Base-by-base conservation (phyloP, 1,140 invertebrate genomes). In the Triops longicaudatus region DNA sequence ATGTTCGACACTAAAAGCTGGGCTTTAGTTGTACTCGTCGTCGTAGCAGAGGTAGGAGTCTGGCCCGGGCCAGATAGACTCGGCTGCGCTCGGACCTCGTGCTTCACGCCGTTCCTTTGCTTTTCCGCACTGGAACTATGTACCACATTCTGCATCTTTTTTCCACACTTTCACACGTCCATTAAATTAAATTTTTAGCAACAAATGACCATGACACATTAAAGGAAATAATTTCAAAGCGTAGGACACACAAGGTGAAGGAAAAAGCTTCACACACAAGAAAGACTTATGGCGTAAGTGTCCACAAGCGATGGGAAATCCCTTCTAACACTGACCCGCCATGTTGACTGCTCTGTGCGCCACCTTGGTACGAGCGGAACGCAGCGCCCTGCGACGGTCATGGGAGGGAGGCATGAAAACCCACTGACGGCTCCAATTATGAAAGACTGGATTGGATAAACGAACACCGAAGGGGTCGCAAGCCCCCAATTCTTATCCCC, bases 111-210 rank as follows among this genome's bases (percentile, higher is more conserved):
- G 76, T 89, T 88, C 82, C 86, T 88, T 84, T 86, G 85, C 82
- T 89, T 90, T 89, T 91, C 90, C 87, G 90, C 88, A 83, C 86
- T 85, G 81, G 87, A 87, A 83, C 86, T 87, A 88, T 90, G 89
- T 89, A 88, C 89, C 88, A 91, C 91, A 92, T 93, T 92, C 91
- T 93, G 92, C 92, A 93, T 93, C 88, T 92, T 91, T 89, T 37
- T 37, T 37, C 7, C 2, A 87, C 87, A 87, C 87, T 87, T 83
- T 82, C 82, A 63, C 50, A 63, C 50, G 50, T 63, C 50, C 50
- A 63, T 63, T 63, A 63, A 63, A 63, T 22, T 63, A 37, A 37
- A 37, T 37, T 37, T 37, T 4, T 2, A 37, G 31, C 31, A 72
- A 77, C 76, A 63, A 76, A 76, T 31, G 26, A 22, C 73, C 27